Base-by-base conservation (phyloP, 2,113 vertebrate genomes). In the Scomber japonicus region DNA sequence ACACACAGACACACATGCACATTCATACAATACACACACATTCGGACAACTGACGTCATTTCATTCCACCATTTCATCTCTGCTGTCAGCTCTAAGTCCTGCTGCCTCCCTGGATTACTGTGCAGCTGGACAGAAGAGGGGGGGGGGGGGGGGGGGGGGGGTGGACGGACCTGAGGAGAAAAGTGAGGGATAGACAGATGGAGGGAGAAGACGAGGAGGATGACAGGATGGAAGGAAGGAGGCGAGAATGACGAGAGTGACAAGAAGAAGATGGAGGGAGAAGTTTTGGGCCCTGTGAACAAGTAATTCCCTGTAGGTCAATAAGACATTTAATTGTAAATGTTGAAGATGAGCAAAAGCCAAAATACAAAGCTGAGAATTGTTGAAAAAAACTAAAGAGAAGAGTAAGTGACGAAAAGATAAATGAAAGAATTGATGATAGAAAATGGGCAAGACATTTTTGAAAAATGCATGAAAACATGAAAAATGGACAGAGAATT, bases 1-100 rank as follows among this genome's bases (percentile, higher is more conserved):
- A 91, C 79, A 79, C 24, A 75, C 83, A 65, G 71, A 74, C 60
- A 57, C 48, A 49, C 31, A 71, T 61, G 54, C 78, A 75, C 21
- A 71, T 27, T 9, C 35, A 2, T 40, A 40, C 35, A 27, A 63
- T 30, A 63, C 56, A 78, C 82, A 64, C 49, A 70, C 61, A 78
- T 12, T 75, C 2, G 65, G 77, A 92, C 80, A 85, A 71, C 92
- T 92, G 91, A 94, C 88, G 83, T 94, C 84, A 94, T 91, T 76
- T 48, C 80, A 90, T 90, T 92, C 89, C 88, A 83, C 76, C 88
- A 90, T 93, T 89, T 92, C 90, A 91, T 93, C 88, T 88, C 78
- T 91, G 60, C 84, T 87, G 91, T 93, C 90, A 91, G 69, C 84
- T 75, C 77, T 83, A 92, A 93, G 75, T 93, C 91, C 84, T 85